Evolutionary conservation across 1,140 invertebrate genomes (phyloP).

Genomic region (Pristionchus pacificus): DNA sequence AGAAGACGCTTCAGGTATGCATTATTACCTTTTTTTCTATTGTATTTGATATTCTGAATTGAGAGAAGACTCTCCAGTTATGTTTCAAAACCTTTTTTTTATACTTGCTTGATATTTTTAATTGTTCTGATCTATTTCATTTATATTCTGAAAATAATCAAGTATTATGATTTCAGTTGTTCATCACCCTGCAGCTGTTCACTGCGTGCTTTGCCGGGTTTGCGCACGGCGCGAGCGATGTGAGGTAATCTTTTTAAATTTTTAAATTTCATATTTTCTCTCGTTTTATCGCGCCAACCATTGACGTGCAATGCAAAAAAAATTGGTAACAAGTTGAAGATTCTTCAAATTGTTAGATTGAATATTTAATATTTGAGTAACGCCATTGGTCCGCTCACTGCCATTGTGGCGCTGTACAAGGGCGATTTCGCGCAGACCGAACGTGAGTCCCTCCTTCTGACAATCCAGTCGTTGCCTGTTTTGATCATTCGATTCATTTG

Average conservation of each 20-base stretch:
- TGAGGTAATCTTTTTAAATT: slow-evolving; percentile 10
- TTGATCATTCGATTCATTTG: no score
- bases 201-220: slow-evolving; percentile 94
- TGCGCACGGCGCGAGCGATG: slow-evolving; percentile 77
- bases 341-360: slow-evolving; percentile 13
- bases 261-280: neutral
- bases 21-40: no score
- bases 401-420: slow-evolving; percentile 37
- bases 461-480: no score
- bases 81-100: no score
- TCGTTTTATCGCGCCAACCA: neutral
- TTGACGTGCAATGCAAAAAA: neutral
- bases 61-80: no score
- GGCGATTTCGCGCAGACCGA: slow-evolving; percentile 27
- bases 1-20: no score
- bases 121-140: no score
- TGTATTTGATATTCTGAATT: no score
- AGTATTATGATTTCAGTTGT: no score
- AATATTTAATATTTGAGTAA: slow-evolving; percentile 41
- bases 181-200: slow-evolving; percentile 66
- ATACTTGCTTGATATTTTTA: no score
- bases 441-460: no score
- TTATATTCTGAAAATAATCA: no score
- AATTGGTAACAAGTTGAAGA: slow-evolving; percentile 3
- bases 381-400: slow-evolving; percentile 43